Conservation (phyloP, 2,797 vertebrate genomes). For the Syngnathus rostellatus region DNA sequence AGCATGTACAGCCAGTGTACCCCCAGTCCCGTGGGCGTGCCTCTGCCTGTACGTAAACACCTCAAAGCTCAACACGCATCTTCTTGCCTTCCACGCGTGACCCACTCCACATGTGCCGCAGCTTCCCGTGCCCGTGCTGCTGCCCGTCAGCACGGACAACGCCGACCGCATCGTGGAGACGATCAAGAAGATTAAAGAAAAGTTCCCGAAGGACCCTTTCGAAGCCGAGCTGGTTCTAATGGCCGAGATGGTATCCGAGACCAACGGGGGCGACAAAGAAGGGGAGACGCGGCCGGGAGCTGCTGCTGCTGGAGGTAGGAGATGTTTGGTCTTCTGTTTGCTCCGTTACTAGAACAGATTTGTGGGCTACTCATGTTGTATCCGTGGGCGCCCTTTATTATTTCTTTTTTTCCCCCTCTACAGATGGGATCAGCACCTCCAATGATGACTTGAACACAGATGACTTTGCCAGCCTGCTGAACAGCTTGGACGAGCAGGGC, state of each 20-base stretch:
- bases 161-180: constrained; percentile 80
- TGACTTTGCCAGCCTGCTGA: constrained; percentile 80
- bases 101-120: constrained; percentile 30
- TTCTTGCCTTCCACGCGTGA: neutral
- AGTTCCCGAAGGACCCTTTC: constrained; percentile 81
- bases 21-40: constrained; percentile 80
- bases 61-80: accelerated
- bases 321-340: neutral
- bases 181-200: constrained; percentile 86
- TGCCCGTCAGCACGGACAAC: constrained; percentile 79
- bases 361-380: no score
- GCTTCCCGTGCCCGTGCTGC: constrained; percentile 90
- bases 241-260: constrained; percentile 92
- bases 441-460: constrained; percentile 88
- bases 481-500: constrained; percentile 83
- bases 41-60: constrained; percentile 76
- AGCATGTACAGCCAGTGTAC: constrained; percentile 88
- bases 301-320: constrained; percentile 70
- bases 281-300: constrained; percentile 60
- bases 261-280: constrained; percentile 54
- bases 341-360: neutral
- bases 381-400: no score
- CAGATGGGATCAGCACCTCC: constrained; percentile 82
- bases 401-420: neutral
- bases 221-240: constrained; percentile 95